Evolutionary conservation across 2,113 vertebrate genomes (phyloP).

Genomic region (Prinia subflava): DNA sequence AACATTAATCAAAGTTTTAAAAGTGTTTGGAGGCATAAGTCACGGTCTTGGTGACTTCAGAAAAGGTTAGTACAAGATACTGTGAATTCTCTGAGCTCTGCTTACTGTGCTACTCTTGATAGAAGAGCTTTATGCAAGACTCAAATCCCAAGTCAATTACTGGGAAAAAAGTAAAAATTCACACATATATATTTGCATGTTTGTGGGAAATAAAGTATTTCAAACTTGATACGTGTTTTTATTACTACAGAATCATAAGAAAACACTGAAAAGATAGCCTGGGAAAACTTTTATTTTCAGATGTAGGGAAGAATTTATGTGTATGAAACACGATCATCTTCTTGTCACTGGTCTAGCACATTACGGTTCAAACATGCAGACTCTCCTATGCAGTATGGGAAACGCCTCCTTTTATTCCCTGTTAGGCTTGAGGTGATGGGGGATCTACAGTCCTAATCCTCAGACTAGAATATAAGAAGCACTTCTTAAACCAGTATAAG

Average conservation of each 20-base stretch:
- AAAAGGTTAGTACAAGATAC: neutral
- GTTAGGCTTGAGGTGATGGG: neutral
- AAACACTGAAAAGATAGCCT: neutral
- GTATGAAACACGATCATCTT: neutral
- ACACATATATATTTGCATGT: neutral
- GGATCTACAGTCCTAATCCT: constrained; percentile 22
- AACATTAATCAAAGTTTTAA: neutral
- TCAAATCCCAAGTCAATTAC: neutral
- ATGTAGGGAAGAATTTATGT: neutral
- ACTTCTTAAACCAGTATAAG: constrained; percentile 10
- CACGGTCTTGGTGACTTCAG: neutral
- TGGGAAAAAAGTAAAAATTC: neutral
- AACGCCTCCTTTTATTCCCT: neutral
- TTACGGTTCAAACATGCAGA: neutral
- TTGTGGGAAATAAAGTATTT: neutral
- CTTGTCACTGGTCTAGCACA: neutral
- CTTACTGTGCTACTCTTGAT: neutral
- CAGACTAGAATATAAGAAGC: neutral
- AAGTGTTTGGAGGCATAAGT: neutral
- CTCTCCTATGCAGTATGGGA: neutral
- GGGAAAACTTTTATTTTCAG: neutral
- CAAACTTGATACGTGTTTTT: neutral
- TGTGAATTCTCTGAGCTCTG: neutral
- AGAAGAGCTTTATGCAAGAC: neutral
- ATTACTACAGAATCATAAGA: neutral